Evolutionary conservation across 2,888 invertebrate genomes (phyloP).

Genomic region (Eudiplozoon nipponicum): DNA sequence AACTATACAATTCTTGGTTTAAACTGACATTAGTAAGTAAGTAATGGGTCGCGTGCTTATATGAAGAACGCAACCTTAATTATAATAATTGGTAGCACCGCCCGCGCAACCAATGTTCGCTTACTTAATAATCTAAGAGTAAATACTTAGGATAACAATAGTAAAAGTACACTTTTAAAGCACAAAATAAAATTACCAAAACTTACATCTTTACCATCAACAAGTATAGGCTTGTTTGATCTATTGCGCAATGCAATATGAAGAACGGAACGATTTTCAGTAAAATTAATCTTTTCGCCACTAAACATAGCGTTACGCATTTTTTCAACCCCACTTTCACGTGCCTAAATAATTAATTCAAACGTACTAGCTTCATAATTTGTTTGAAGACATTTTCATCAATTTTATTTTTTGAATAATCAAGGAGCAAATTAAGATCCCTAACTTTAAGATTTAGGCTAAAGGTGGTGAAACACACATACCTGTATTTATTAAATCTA

Average conservation of each 20-base stretch:
- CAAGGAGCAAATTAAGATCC: neutral
- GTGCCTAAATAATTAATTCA: conserved; percentile 29
- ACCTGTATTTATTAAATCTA: conserved; percentile 66
- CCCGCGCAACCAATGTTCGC: too few relatives aligned
- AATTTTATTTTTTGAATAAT: conserved; percentile 5
- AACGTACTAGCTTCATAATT: too few relatives aligned
- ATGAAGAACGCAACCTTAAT: too few relatives aligned
- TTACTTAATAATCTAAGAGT: too few relatives aligned
- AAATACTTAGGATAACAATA: too few relatives aligned
- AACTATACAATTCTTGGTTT: too few relatives aligned
- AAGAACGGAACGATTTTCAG: conserved; percentile 70
- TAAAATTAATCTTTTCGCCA: conserved; percentile 83
- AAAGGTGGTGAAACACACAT: conserved; percentile 17
- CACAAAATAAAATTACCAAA: conserved; percentile 1
- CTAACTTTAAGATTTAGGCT: neutral
- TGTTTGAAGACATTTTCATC: neutral
- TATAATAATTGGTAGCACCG: too few relatives aligned
- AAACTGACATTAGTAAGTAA: too few relatives aligned
- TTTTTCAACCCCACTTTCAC: conserved; percentile 44
- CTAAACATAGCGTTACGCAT: conserved; percentile 59
- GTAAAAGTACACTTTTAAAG: too few relatives aligned
- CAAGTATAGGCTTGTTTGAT: conserved; percentile 40
- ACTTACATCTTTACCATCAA: conserved; percentile 51
- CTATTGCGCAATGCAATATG: conserved; percentile 71
- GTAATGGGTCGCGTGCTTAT: too few relatives aligned